Evolutionary conservation across 1,140 invertebrate species (phyloP).

Genomic region (Cotesia chilonis): DNA sequence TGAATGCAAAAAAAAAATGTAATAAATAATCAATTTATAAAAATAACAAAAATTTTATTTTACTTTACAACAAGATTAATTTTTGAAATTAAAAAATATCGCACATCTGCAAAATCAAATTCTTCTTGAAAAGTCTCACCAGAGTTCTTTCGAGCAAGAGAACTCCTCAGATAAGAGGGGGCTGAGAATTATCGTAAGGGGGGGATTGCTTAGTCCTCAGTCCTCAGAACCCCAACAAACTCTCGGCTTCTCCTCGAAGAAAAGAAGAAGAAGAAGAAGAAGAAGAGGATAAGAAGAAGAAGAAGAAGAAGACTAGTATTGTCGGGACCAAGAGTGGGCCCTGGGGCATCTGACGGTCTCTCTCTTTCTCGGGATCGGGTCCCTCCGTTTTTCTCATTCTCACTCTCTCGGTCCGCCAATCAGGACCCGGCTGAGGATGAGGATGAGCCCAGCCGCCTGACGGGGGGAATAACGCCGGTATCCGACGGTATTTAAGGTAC

Average conservation of each 20-base stretch:
- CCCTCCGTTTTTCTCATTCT: conserved; percentile 33
- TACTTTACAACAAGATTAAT: too few relatives aligned
- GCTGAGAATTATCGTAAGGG: too few relatives aligned
- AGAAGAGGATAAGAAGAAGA: conserved; percentile 16
- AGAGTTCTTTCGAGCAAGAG: too few relatives aligned
- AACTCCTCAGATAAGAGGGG: too few relatives aligned
- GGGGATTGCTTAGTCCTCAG: too few relatives aligned
- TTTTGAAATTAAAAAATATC: too few relatives aligned
- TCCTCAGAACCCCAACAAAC: too few relatives aligned
- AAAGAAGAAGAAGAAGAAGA: conserved; percentile 24
- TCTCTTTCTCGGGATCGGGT: not conserved
- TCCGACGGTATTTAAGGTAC: conserved; percentile 67
- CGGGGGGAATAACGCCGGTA: conserved; percentile 53
- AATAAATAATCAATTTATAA: too few relatives aligned
- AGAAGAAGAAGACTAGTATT: conserved; percentile 26
- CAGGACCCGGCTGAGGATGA: conserved; percentile 43
- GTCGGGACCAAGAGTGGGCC: conserved; percentile 19
- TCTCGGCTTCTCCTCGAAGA: not conserved
- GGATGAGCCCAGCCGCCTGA: conserved; percentile 44
- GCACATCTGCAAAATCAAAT: too few relatives aligned
- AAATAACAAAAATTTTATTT: too few relatives aligned
- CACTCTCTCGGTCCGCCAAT: conserved; percentile 59
- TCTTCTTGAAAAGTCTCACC: too few relatives aligned
- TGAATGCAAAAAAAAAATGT: too few relatives aligned
- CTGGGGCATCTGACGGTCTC: not conserved